Evolutionary conservation across 2,797 vertebrate genomes (phyloP).

Genomic region (Gadopsis marmoratus): DNA sequence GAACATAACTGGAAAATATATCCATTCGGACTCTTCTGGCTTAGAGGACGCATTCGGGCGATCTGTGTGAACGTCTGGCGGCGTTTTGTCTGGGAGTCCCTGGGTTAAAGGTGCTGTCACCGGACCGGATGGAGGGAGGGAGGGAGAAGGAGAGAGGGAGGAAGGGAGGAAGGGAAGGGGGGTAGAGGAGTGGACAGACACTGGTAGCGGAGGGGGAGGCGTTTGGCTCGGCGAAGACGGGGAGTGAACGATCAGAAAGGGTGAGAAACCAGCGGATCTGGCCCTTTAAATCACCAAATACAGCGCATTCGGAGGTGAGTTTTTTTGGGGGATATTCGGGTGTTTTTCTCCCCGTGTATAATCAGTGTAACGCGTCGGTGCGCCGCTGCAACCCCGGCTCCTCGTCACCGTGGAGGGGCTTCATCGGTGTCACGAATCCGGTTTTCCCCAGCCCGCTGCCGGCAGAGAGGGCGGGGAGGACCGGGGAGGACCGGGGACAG

Average conservation of each 20-base stretch:
- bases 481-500: conserved; percentile 75
- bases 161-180: conserved; percentile 26
- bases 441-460: conserved; percentile 78
- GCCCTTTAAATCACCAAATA: conserved; percentile 86
- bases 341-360: conserved; percentile 57
- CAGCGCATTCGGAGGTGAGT: conserved; percentile 85
- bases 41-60: not conserved
- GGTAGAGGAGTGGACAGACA: conserved; percentile 79
- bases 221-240: conserved; percentile 81
- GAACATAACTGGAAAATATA: not conserved
- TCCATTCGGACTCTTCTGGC: not conserved
- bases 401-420: conserved; percentile 62
- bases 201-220: conserved; percentile 82
- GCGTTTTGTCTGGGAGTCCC: conserved; percentile 40
- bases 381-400: conserved; percentile 55
- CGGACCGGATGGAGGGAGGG: conserved; percentile 50
- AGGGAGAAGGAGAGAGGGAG: conserved; percentile 30
- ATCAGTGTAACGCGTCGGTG: conserved; percentile 60
- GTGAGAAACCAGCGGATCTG: conserved; percentile 80
- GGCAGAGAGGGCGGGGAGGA: conserved; percentile 79
- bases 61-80: conserved; percentile 9
- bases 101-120: conserved; percentile 57
- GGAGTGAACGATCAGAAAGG: conserved; percentile 76
- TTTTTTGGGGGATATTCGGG: conserved; percentile 64
- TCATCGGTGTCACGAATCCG: conserved; percentile 85